phyloP scores from a whole-genome alignment of 2,113 vertebrate species.

The Dendrocopos noguchii region DNA sequence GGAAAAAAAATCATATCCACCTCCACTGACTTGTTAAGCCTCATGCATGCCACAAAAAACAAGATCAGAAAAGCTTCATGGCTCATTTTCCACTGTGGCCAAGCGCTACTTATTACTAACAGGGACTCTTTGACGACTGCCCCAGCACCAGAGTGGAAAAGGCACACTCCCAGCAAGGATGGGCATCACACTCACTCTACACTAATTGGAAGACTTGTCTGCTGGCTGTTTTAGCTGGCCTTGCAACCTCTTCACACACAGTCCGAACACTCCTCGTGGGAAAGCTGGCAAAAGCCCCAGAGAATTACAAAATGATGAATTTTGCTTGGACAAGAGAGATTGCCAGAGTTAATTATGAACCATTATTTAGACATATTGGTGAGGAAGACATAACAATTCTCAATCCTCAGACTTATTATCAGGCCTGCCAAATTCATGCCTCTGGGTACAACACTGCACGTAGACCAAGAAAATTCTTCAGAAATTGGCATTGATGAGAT shows the following conservation, averaged over 20 bases:
- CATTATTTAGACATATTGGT: conserved; percentile 58
- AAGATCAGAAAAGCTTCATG: background rate
- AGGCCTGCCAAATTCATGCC: conserved; percentile 51
- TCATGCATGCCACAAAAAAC: background rate
- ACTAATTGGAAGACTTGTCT: background rate
- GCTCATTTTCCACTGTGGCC: background rate
- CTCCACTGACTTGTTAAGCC: background rate
- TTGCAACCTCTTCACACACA: conserved; percentile 26
- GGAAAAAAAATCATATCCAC: background rate
- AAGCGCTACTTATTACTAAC: background rate
- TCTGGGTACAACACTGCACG: conserved; percentile 28
- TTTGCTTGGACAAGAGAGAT: conserved; percentile 44
- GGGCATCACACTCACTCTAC: background rate
- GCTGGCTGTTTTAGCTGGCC: conserved; percentile 11
- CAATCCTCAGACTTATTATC: conserved; percentile 37
- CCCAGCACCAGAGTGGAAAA: background rate
- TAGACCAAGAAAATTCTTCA: conserved; percentile 38
- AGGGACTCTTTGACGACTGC: background rate
- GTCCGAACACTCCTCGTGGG: background rate
- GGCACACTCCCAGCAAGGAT: background rate
- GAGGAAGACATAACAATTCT: conserved; percentile 60
- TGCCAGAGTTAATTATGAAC: conserved; percentile 56
- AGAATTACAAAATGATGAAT: conserved; percentile 48
- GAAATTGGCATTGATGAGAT: conserved; percentile 40
- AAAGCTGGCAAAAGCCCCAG: conserved; percentile 47